These are phyloP conservation scores for Megamerina dolium DNA, from an alignment of 2,888 invertebrate genomes.

Conservation along the genomic window DNA sequence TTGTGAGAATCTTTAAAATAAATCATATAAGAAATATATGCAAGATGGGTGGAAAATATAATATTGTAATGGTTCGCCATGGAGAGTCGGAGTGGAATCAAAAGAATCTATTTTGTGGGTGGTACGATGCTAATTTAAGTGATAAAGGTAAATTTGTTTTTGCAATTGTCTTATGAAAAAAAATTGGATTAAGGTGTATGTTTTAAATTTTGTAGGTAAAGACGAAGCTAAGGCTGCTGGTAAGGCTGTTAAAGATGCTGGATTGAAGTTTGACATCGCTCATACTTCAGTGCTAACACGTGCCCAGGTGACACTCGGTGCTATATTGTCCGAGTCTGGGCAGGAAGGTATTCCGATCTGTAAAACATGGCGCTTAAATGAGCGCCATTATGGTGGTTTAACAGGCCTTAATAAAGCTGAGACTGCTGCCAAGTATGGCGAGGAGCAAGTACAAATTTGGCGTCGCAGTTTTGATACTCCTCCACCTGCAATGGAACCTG, in stretches of 20 bases:
- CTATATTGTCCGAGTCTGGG: conserved; percentile 63
- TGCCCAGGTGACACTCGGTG: conserved; percentile 69
- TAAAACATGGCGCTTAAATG: conserved; percentile 81
- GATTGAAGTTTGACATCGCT: conserved; percentile 71
- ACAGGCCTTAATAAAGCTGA: conserved; percentile 86
- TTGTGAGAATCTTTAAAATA: background rate
- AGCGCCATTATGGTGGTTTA: conserved; percentile 81
- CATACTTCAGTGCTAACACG: conserved; percentile 77
- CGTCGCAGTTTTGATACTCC: conserved; percentile 79
- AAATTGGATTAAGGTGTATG: too few species aligned
- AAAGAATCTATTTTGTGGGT: conserved; percentile 69
- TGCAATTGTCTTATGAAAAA: background rate
- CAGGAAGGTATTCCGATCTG: conserved; percentile 63
- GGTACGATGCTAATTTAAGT: conserved; percentile 67
- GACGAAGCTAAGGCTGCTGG: conserved; percentile 57
- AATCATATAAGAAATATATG: background rate
- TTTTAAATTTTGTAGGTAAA: conserved; percentile 41
- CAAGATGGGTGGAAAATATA: conserved; percentile 53
- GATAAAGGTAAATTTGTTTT: conserved; percentile 63
- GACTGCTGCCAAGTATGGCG: conserved; percentile 82
- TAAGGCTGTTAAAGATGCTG: conserved; percentile 69
- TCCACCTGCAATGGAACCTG: conserved; percentile 76
- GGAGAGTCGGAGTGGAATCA: conserved; percentile 75
- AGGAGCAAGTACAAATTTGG: conserved; percentile 80
- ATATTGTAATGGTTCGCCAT: conserved; percentile 70